Conservation (phyloP, 2,113 vertebrate genomes). For the Hylia prasina region DNA sequence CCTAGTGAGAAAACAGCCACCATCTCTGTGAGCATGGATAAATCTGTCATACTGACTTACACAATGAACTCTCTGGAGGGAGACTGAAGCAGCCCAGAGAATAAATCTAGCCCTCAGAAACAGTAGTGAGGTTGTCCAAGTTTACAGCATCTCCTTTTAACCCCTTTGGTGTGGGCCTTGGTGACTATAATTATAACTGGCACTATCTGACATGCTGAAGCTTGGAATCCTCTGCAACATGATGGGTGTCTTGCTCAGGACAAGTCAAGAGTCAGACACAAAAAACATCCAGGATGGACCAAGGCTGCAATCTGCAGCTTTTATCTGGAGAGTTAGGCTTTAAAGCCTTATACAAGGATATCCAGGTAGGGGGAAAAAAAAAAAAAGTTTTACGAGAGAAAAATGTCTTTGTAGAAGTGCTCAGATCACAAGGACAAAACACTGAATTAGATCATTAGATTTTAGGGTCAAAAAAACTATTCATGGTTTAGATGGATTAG, state of each 20-base stretch:
- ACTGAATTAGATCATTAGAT: background rate
- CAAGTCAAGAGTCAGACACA: background rate
- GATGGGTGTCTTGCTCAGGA: slow-evolving; percentile 1
- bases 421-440: background rate
- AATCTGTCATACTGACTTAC: slow-evolving; percentile 76
- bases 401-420: background rate
- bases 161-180: slow-evolving; percentile 62
- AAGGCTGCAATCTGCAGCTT: background rate
- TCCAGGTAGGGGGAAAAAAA: background rate
- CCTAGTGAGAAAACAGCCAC: slow-evolving; percentile 71
- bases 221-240: background rate
- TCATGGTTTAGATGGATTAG: background rate
- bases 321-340: background rate
- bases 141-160: slow-evolving; percentile 78
- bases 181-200: slow-evolving; percentile 69
- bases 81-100: slow-evolving; percentile 60
- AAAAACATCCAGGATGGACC: background rate
- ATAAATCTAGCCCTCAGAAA: slow-evolving; percentile 70
- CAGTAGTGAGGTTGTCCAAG: slow-evolving; percentile 58
- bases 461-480: background rate
- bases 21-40: slow-evolving; percentile 69
- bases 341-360: background rate
- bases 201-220: slow-evolving; percentile 50
- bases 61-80: slow-evolving; percentile 68
- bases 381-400: background rate